A percentile compares a stretch with the other conserved stretches of the same genome.
phyloP scores from a whole-genome alignment of 2,888 invertebrate species.

The Heliothis peltigera region DNA sequence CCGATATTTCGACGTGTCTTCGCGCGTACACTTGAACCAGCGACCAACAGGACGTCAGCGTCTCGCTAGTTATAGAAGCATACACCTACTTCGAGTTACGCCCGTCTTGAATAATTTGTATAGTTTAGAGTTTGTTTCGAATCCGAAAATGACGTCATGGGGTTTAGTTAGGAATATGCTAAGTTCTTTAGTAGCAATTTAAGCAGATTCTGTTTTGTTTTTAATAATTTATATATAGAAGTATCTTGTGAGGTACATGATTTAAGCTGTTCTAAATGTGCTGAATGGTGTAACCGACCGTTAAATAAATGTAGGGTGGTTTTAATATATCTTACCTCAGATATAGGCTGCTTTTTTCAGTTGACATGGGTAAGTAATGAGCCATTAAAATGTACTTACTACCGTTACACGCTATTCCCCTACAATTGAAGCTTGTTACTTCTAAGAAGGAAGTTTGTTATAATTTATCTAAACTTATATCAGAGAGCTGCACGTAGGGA shows the following conservation, averaged over 20 bases:
- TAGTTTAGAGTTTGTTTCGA: constrained; percentile 4
- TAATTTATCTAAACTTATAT: constrained; percentile 75
- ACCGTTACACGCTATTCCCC: constrained; percentile 2
- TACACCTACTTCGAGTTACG: too few species aligned
- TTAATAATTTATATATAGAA: background rate
- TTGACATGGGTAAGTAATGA: background rate
- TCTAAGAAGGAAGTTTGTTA: constrained; percentile 57
- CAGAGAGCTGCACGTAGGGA: constrained; percentile 68
- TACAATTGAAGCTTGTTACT: constrained; percentile 38
- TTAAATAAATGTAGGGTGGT: background rate
- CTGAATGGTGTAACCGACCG: background rate
- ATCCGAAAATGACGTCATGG: background rate
- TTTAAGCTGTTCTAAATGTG: too few species aligned
- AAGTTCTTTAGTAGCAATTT: background rate
- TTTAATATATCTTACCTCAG: background rate
- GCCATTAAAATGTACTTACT: background rate
- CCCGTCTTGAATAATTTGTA: too few species aligned
- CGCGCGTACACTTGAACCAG: too few species aligned
- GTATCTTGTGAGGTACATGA: too few species aligned
- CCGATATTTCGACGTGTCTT: too few species aligned
- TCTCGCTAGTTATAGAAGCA: too few species aligned
- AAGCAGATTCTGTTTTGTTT: background rate
- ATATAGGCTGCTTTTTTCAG: background rate
- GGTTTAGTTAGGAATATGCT: background rate
- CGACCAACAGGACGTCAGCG: too few species aligned